phyloP scores from a whole-genome alignment of 2,113 vertebrate genomes.

The Paralichthys olivaceus region DNA sequence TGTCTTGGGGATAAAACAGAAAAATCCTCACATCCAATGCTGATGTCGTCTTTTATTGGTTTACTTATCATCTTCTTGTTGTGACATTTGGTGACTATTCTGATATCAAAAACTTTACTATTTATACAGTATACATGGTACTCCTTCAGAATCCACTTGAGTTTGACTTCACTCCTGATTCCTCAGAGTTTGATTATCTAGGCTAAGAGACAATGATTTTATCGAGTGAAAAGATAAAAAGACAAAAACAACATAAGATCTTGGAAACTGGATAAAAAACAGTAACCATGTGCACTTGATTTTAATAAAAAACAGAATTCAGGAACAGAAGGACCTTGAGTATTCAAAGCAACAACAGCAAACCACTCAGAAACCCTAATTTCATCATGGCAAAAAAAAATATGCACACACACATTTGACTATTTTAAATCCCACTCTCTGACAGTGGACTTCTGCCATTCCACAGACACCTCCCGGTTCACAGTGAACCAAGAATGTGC shows the following conservation, averaged over 20 bases:
- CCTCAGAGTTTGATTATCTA: slow-evolving; percentile 7
- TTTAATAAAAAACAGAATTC: not conserved
- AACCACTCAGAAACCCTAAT: slow-evolving; percentile 25
- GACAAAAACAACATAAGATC: not conserved
- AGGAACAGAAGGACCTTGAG: not conserved
- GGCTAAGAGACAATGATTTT: slow-evolving; percentile 19
- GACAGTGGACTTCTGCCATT: slow-evolving; percentile 60
- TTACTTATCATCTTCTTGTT: not conserved
- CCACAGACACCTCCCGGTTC: slow-evolving; percentile 64
- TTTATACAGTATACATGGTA: not conserved
- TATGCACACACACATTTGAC: slow-evolving; percentile 7
- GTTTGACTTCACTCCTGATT: slow-evolving; percentile 4
- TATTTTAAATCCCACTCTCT: slow-evolving; percentile 48
- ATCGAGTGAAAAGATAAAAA: slow-evolving; percentile 1
- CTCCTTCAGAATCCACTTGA: slow-evolving; percentile 3
- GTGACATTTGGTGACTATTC: slow-evolving; percentile 6
- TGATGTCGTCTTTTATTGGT: not conserved
- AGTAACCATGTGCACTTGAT: slow-evolving; percentile 4
- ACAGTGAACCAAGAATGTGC: slow-evolving; percentile 72
- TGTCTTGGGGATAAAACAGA: not conserved
- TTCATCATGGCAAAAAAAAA: slow-evolving; percentile 18
- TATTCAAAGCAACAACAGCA: slow-evolving; percentile 25
- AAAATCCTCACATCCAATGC: slow-evolving; percentile 1
- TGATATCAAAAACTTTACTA: slow-evolving; percentile 16
- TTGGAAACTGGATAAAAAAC: not conserved